These are phyloP conservation scores for Ypsolopha sequella DNA, from an alignment of 2,888 invertebrate genomes.

Conservation along the genomic window DNA sequence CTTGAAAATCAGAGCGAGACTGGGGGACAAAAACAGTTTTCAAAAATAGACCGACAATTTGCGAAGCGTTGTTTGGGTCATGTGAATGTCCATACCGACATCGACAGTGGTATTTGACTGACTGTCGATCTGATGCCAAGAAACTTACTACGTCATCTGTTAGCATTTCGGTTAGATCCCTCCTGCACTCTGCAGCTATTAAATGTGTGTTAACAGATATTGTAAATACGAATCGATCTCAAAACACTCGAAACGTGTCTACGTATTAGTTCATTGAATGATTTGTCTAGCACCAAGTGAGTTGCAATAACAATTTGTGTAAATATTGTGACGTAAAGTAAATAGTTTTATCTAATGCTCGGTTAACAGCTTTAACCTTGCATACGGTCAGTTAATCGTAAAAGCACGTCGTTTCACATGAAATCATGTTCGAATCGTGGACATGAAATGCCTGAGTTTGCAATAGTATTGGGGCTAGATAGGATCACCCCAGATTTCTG, in stretches of 20 bases:
- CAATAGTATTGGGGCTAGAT: neutral
- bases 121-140: constrained; percentile 46
- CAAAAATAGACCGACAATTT: constrained; percentile 49
- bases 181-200: constrained; percentile 17
- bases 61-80: constrained; percentile 47
- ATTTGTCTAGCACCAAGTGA: too few relatives aligned
- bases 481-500: too few relatives aligned
- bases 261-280: constrained; percentile 6
- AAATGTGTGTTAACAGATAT: constrained; percentile 23
- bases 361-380: neutral
- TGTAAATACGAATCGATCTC: constrained; percentile 42
- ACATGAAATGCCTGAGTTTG: neutral
- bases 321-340: neutral
- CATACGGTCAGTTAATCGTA: neutral
- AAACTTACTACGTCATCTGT: constrained; percentile 31
- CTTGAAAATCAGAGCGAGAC: constrained; percentile 13
- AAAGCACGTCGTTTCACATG: neutral
- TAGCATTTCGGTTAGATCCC: constrained; percentile 22
- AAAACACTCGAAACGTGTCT: constrained; percentile 25
- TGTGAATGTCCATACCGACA: constrained; percentile 40
- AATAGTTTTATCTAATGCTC: neutral
- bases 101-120: constrained; percentile 30
- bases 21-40: constrained; percentile 45
- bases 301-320: neutral
- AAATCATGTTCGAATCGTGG: neutral